phyloP scores from a whole-genome alignment of 2,797 vertebrate species.

The Pangasius larnaudii region DNA sequence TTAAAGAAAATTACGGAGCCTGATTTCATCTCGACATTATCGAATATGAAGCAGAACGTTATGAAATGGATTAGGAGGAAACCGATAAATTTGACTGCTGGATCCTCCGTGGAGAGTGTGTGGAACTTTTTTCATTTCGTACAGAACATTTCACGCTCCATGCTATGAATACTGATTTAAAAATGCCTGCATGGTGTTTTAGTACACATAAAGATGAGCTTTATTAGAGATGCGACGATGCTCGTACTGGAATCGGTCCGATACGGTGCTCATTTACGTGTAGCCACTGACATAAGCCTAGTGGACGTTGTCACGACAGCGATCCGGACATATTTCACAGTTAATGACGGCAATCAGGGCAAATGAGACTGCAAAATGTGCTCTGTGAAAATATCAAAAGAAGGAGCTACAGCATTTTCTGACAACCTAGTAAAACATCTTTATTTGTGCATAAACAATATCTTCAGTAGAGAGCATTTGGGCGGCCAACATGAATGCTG shows the following conservation, averaged over 20 bases:
- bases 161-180: neutral
- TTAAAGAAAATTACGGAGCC: conserved; percentile 29
- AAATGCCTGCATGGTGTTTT: neutral
- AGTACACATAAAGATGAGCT: neutral
- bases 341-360: neutral
- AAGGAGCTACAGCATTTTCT: neutral
- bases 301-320: neutral
- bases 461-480: too few species aligned
- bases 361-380: too few species aligned
- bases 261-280: neutral
- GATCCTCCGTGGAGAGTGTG: neutral
- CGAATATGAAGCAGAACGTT: conserved; percentile 35
- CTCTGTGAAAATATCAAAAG: too few species aligned
- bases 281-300: neutral
- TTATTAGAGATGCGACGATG: neutral
- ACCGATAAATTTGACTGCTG: neutral
- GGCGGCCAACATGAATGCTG: too few species aligned
- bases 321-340: neutral
- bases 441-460: neutral
- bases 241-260: neutral
- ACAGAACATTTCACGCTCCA: neutral
- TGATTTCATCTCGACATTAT: conserved; percentile 40
- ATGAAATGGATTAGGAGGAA: conserved; percentile 38
- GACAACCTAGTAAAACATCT: neutral
- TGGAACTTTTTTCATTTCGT: conserved; percentile 18